Base-by-base conservation (phyloP, 2,113 vertebrate species). In the Sinocyclocheilus anshuiensis region DNA sequence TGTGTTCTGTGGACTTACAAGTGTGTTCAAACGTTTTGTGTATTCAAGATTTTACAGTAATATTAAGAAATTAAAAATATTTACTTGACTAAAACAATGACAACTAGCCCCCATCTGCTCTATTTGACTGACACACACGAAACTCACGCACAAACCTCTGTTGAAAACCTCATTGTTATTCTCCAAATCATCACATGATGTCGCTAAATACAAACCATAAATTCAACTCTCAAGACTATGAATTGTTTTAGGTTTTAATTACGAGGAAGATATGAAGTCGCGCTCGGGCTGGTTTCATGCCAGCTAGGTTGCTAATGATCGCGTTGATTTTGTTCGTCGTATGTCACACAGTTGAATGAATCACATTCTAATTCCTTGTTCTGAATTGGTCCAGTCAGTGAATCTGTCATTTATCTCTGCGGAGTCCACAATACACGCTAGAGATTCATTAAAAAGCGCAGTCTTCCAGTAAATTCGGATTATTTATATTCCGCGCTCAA, bases 191-290 rank as follows among this genome's bases (percentile, higher is more conserved):
- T 69, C 88, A 48, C 48, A 22, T 4, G 90, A 81, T 88, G 90
- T 88, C 90, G 88, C 88, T 84, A 91, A 86, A 91, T 81, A 50
- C 88, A 88, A 87, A 42, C 71, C 33, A 26, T 77, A 53, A 71
- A 29, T 1, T 24, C 22, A 69, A 33, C 50, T 78, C 4, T 15
- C 10, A n/a, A 50, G 26, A 6, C 42, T 16, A 53, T 15, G 50
- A 22, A 55, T 53, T 53, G 10, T 36, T 50, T n/a, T 6, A 29
- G 11, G 16, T 71, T 71, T 36, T 36, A 83, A 83, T 83, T 50
- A 33, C 63, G 63, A 82, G 15, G 12, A 82, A 69, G 42, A 74
- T 55, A 53, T 69, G 10, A 59, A 74, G 67, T 57, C 48, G 53
- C 39, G 33, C 22, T 57, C 22, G 69, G 18, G 48, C 20, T 22